These are phyloP conservation scores for Babyrousa celebensis DNA, from an alignment of 2,797 vertebrate species.

Conservation along the genomic window DNA sequence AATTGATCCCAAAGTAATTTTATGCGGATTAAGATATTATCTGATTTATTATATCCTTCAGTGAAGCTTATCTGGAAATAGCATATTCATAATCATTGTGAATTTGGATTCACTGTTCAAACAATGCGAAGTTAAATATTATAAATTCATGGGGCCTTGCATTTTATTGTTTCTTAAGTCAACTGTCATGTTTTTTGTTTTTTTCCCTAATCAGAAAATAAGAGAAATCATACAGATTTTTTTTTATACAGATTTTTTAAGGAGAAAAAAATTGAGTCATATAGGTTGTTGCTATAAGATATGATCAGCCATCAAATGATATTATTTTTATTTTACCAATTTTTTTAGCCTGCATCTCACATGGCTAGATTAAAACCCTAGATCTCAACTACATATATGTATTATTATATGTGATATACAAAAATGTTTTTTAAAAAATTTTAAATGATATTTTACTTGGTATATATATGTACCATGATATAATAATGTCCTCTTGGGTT, in stretches of 20 bases:
- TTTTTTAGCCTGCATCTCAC: neutral
- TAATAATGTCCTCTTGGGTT: neutral
- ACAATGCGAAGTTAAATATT: conserved; percentile 50
- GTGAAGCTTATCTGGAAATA: conserved; percentile 7
- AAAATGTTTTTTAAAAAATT: neutral
- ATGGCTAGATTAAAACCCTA: neutral
- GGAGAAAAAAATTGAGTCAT: conserved; percentile 38
- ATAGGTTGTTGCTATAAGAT: neutral
- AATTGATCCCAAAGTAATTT: conserved; percentile 76
- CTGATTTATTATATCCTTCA: conserved; percentile 26
- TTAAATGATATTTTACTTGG: conserved; percentile 13
- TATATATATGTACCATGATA: neutral
- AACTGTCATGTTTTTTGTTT: conserved; percentile 39
- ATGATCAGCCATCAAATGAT: neutral
- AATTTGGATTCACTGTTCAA: conserved; percentile 39
- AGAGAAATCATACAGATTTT: conserved; percentile 44
- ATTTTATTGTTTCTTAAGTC: conserved; percentile 13
- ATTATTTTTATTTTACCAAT: neutral
- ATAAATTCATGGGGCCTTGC: conserved; percentile 49
- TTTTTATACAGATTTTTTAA: conserved; percentile 17
- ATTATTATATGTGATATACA: neutral
- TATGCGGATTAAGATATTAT: conserved; percentile 67
- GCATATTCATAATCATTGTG: neutral
- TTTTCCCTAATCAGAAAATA: conserved; percentile 67
- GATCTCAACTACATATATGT: neutral